Evolutionary conservation across 2,888 invertebrate species (phyloP).

Genomic region (Cylindroiulus punctatus): DNA sequence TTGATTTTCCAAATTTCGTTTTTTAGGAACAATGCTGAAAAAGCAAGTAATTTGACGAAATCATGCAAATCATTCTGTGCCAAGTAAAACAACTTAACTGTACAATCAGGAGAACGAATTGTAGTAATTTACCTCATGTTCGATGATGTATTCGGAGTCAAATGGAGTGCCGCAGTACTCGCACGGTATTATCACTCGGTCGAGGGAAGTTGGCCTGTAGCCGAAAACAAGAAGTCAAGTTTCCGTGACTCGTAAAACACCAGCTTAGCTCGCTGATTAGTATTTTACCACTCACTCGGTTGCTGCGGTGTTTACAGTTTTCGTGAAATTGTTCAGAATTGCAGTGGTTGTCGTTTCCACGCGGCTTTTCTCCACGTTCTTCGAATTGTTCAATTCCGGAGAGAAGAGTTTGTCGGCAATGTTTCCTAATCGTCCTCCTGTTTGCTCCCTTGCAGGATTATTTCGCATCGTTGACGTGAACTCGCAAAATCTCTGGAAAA

Average conservation of each 20-base stretch:
- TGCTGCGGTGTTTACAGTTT: not conserved
- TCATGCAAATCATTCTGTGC: too few species aligned
- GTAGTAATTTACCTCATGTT: constrained; percentile 53
- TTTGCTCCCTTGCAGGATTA: not conserved
- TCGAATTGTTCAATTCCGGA: constrained; percentile 32
- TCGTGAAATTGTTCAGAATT: constrained; percentile 42
- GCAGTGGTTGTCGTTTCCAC: not conserved
- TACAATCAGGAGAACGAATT: too few species aligned
- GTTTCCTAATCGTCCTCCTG: not conserved
- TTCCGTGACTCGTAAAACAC: not conserved
- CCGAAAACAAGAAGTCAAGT: not conserved
- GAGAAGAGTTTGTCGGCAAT: not conserved
- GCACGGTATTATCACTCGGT: constrained; percentile 52
- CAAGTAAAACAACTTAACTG: too few species aligned
- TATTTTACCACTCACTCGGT: not conserved
- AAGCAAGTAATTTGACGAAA: too few species aligned
- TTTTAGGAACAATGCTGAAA: too few species aligned
- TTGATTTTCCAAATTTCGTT: too few species aligned
- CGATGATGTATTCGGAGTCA: constrained; percentile 46
- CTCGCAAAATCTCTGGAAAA: constrained; percentile 17
- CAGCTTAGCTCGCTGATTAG: not conserved
- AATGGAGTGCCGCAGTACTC: constrained; percentile 54
- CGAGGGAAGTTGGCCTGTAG: not conserved
- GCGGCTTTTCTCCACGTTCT: constrained; percentile 3
- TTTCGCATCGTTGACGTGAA: not conserved